Evolutionary conservation across 2,113 vertebrate genomes (phyloP).

Genomic region (Ciconia boyciana): DNA sequence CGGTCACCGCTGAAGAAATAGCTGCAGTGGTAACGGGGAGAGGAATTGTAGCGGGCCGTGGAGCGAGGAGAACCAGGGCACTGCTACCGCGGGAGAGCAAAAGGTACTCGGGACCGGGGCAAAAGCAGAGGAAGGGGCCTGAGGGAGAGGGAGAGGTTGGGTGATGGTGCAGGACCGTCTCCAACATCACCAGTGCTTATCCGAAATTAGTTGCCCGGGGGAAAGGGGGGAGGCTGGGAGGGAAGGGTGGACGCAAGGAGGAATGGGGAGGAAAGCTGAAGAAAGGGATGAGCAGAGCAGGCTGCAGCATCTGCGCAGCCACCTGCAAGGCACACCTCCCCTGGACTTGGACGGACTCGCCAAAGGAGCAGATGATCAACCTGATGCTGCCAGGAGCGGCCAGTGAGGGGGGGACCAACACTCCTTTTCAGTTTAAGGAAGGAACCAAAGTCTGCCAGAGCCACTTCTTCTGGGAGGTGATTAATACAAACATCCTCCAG

Average conservation of each 20-base stretch:
- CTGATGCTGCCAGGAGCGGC: not conserved
- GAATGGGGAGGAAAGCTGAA: not conserved
- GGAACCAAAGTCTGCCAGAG: not conserved
- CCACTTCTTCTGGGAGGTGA: not conserved
- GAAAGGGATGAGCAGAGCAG: not conserved
- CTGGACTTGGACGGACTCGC: rapidly evolving
- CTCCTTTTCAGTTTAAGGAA: not conserved
- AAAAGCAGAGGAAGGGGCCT: not conserved
- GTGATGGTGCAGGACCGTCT: not conserved
- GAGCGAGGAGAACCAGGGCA: not conserved
- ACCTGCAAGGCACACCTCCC: not conserved
- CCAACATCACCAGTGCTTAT: rapidly evolving
- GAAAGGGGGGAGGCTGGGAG: not conserved
- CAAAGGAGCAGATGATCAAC: not conserved
- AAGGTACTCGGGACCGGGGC: not conserved
- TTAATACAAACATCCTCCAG: not conserved
- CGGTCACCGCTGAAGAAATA: not conserved
- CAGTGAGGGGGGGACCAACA: not conserved
- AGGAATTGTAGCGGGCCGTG: not conserved
- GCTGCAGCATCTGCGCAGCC: rapidly evolving
- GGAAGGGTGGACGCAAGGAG: not conserved
- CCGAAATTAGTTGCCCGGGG: rapidly evolving
- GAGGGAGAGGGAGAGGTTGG: not conserved
- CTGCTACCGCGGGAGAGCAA: not conserved
- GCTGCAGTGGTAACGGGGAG: not conserved